Base-by-base conservation (phyloP, 2,888 invertebrate species). In the Catocala nupta region DNA sequence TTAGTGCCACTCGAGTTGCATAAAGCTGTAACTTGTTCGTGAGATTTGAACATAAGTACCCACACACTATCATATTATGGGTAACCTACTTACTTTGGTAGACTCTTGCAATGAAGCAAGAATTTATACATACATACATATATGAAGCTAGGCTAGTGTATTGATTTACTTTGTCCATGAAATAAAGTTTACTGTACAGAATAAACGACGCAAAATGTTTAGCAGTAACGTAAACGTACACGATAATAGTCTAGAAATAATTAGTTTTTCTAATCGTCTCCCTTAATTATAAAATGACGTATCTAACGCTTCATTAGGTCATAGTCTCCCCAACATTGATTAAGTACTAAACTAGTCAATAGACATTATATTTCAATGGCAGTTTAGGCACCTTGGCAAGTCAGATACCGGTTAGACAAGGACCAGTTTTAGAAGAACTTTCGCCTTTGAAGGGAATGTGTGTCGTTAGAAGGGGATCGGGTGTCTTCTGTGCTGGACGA, bases 351-450 rank as follows among this genome's bases (percentile, higher is more conserved):
- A 67, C 58, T 70, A 82, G 78, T 79, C 81, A 81, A 83, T 81
- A 81, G 78, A 80, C 75, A 81, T 83, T 81, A 80, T 73, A 82
- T 83, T 87, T 87, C 82, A 86, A 88, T 85, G 82, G 81, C 81
- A 83, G 82, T 87, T 83, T 80, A 84, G 85, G 88, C 86, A 88
- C 84, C 82, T 85, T 78, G 78, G 79, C 62, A 82, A 85, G 84
- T 83, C 82, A 86, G 87, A 83, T 83, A 84, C 83, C 81, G 85
- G 88, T 86, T 86, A 77, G 70, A 77, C 73, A 69, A 82, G 66
- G 70, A 77, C 90, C 89, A 89, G 84, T 83, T 78, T 52, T 72
- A 61, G 64, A 59, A 75, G 90, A 88, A 78, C 87, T 84, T 73
- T 80, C 75, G 67, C 65, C 75, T 73, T 70, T 75, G 67, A 73